A percentile compares a stretch with the other conserved stretches of the same genome.
Conservation (phyloP, 2,888 invertebrate species). For the Tenthredo mesomela region DNA sequence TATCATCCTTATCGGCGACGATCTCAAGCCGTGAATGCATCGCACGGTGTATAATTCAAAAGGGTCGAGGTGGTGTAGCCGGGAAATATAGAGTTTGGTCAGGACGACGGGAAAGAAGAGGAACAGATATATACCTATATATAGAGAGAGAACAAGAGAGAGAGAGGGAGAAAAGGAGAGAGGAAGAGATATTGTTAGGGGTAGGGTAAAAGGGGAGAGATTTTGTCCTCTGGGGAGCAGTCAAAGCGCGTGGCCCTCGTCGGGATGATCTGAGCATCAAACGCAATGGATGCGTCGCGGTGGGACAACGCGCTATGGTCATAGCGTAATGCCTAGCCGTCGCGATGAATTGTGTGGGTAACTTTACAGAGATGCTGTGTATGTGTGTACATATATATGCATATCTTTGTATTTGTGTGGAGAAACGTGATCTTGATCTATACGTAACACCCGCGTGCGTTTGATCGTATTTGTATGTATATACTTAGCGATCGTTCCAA, state of each 20-base stretch:
- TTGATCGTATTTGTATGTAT: conserved; percentile 1
- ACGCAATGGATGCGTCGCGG: conserved; percentile 57
- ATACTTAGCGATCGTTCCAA: not conserved
- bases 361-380: not conserved
- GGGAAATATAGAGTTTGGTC: conserved; percentile 17
- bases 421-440: not conserved
- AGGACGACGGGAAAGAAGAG: conserved; percentile 34
- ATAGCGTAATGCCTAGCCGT: not conserved
- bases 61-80: conserved; percentile 26
- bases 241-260: conserved; percentile 75
- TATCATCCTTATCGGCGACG: conserved; percentile 48
- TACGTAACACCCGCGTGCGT: not conserved
- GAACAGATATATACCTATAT: not conserved
- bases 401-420: not conserved
- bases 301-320: conserved; percentile 15
- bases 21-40: conserved; percentile 36
- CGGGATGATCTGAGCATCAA: conserved; percentile 75
- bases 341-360: not conserved
- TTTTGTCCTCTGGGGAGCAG: conserved; percentile 77
- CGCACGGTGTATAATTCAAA: conserved; percentile 49
- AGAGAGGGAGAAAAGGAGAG: conserved; percentile 34
- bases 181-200: conserved; percentile 46
- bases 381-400: too few relatives aligned
- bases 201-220: conserved; percentile 68
- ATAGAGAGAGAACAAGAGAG: conserved; percentile 50